A percentile compares a stretch with the other conserved stretches of the same genome.
Evolutionary conservation across 2,113 vertebrate species (phyloP).

Genomic region (Tylochromis polylepis): DNA sequence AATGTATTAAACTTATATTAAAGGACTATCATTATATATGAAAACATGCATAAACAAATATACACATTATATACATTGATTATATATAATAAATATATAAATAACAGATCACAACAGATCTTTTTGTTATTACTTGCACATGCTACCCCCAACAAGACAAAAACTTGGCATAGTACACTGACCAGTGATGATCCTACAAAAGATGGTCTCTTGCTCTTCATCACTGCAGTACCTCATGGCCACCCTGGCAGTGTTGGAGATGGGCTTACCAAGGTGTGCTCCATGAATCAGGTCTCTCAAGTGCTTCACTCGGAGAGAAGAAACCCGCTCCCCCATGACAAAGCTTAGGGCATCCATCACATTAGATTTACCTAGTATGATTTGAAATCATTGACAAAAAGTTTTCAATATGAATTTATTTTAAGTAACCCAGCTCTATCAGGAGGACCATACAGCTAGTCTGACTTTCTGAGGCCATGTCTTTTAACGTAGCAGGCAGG

Average conservation of each 20-base stretch:
- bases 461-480: neutral
- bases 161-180: neutral
- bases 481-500: neutral
- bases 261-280: constrained; percentile 83
- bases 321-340: constrained; percentile 80
- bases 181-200: constrained; percentile 82
- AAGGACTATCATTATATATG: neutral
- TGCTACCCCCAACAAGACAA: neutral
- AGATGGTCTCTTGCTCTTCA: constrained; percentile 73
- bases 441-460: neutral
- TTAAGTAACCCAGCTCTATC: constrained; percentile 78
- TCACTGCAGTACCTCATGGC: constrained; percentile 77
- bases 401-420: constrained; percentile 80
- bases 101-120: too few species aligned
- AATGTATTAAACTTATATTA: neutral
- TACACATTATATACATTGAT: too few species aligned
- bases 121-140: neutral
- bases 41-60: neutral
- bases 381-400: constrained; percentile 65
- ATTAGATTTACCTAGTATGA: constrained; percentile 85
- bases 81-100: too few species aligned
- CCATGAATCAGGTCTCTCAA: constrained; percentile 85
- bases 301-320: constrained; percentile 81
- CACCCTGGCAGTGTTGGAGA: constrained; percentile 78
- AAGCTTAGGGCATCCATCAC: constrained; percentile 96